phyloP scores from a whole-genome alignment of 1,140 invertebrate species.

The Sogatella furcifera region DNA sequence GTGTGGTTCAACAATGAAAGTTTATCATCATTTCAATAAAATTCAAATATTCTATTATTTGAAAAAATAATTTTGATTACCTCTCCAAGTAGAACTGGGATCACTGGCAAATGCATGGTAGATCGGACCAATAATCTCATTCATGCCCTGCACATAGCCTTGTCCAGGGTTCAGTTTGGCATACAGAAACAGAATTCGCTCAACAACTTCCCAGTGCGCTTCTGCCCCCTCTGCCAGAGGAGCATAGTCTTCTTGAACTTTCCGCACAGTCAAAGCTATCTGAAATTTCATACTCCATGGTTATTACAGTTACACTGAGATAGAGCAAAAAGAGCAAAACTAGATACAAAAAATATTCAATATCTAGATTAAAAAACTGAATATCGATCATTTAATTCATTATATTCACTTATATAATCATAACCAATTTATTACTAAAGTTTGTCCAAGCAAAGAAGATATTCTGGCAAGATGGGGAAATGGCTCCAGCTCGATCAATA shows the following conservation, averaged over 20 bases:
- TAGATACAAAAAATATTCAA: not conserved
- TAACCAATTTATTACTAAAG: too few species aligned
- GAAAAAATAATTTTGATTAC: slow-evolving; percentile 36
- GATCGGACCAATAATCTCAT: slow-evolving; percentile 97
- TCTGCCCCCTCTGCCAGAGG: slow-evolving; percentile 72
- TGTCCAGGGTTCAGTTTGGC: slow-evolving; percentile 97
- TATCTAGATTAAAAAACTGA: too few species aligned
- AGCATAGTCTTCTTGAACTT: slow-evolving; percentile 64
- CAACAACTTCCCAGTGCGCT: slow-evolving; percentile 94
- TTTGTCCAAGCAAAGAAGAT: too few species aligned
- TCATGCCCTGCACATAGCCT: slow-evolving; percentile 98
- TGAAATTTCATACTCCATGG: slow-evolving; percentile 26
- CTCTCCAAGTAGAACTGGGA: slow-evolving; percentile 65
- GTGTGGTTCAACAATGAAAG: too few species aligned
- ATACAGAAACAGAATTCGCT: slow-evolving; percentile 93
- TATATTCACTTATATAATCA: too few species aligned
- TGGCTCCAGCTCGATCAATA: too few species aligned
- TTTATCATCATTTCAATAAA: too few species aligned
- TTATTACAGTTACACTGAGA: slow-evolving; percentile 12
- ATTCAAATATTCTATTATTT: too few species aligned
- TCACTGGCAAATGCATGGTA: slow-evolving; percentile 95
- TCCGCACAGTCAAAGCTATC: slow-evolving; percentile 50
- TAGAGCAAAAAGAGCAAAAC: slow-evolving; percentile 5
- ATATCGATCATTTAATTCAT: too few species aligned
- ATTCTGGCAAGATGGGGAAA: too few species aligned